Percentiles rank a stretch among this genome's conserved stretches.
Evolutionary conservation across 2,888 invertebrate species (phyloP).

Genomic region (Campopleginae sp.): DNA sequence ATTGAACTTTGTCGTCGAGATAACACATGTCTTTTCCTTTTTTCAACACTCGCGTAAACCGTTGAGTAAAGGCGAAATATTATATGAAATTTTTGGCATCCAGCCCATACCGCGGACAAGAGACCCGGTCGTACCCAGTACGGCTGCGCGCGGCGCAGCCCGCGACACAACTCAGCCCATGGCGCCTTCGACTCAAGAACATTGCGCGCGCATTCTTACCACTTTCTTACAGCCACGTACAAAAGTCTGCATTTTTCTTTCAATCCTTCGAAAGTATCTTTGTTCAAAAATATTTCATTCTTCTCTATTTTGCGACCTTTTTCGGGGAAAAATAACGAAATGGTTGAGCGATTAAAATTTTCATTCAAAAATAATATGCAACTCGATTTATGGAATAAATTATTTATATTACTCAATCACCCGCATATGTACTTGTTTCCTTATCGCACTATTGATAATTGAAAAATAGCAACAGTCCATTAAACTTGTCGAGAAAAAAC

Average conservation of each 20-base stretch:
- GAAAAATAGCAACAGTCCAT: not conserved
- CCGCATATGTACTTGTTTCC: not conserved
- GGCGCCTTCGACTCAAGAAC: conserved; percentile 25
- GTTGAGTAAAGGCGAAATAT: not conserved
- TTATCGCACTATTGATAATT: not conserved
- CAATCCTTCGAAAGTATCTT: not conserved
- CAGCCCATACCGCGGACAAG: conserved; percentile 35
- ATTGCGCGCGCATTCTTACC: conserved; percentile 46
- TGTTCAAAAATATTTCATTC: not conserved
- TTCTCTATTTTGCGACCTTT: not conserved
- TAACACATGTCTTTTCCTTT: not conserved
- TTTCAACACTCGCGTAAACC: conserved; percentile 18
- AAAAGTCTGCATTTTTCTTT: conserved; percentile 2
- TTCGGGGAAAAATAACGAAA: not conserved
- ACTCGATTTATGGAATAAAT: not conserved
- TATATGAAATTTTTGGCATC: not conserved
- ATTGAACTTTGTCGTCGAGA: not conserved
- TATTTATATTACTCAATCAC: not conserved
- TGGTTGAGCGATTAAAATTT: not conserved
- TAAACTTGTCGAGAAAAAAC: not conserved
- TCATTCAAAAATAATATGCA: not conserved
- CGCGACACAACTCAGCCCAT: conserved; percentile 61
- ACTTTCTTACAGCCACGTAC: conserved; percentile 24
- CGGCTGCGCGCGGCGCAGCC: conserved; percentile 67
- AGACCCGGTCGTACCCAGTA: conserved; percentile 58